These are phyloP conservation scores for Dermochelys coriacea DNA, from an alignment of 2,797 vertebrate species.

Conservation along the genomic window DNA sequence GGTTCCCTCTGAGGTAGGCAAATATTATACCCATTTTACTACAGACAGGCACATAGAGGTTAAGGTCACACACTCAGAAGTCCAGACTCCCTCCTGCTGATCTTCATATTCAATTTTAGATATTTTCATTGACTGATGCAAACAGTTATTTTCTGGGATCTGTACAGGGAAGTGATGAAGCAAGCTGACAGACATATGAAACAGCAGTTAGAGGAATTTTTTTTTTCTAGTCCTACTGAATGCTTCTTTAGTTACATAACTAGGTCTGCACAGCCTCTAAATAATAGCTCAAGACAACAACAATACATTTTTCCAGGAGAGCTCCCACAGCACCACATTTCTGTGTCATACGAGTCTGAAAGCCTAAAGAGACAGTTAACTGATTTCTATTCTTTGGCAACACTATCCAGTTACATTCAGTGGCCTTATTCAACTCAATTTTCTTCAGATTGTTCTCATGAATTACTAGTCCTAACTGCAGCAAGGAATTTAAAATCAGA, in stretches of 20 bases:
- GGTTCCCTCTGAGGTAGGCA: not conserved
- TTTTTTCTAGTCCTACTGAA: not conserved
- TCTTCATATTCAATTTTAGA: not conserved
- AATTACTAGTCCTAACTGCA: not conserved
- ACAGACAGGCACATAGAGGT: not conserved
- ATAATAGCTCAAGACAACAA: not conserved
- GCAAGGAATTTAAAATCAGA: not conserved
- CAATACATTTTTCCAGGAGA: not conserved
- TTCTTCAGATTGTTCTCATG: not conserved
- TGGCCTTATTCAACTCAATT: fast-evolving
- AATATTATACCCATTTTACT: not conserved
- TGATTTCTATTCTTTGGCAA: not conserved
- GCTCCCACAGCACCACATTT: fast-evolving
- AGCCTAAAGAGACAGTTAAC: not conserved
- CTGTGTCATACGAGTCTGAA: fast-evolving
- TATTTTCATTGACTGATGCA: not conserved
- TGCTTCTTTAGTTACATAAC: not conserved
- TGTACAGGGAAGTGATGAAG: not conserved
- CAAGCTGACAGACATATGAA: not conserved
- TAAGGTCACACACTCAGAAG: not conserved
- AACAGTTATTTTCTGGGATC: not conserved
- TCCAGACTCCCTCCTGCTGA: not conserved
- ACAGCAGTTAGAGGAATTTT: not conserved
- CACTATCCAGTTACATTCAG: not conserved
- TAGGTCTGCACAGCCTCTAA: not conserved